Percentiles rank a stretch among this genome's conserved stretches.
Conservation (phyloP, 2,888 invertebrate species). For the Augochlorella aurata region DNA sequence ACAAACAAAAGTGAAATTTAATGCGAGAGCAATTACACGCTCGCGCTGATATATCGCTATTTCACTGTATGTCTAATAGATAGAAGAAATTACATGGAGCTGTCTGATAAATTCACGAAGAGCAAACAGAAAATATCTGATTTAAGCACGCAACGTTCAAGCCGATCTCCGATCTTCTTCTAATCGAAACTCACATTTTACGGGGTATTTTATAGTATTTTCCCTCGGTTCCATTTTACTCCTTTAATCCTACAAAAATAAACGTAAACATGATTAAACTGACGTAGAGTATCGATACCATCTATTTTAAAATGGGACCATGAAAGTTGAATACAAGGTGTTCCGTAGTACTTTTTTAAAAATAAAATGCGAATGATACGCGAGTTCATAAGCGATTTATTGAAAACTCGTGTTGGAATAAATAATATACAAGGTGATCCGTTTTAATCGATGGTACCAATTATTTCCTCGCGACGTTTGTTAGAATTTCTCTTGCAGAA, state of each 20-base stretch:
- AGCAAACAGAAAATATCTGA: neutral
- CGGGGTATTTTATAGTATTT: neutral
- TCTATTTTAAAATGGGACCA: neutral
- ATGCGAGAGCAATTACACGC: neutral
- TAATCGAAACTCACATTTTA: neutral
- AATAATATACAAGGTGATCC: neutral
- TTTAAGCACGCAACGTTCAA: neutral
- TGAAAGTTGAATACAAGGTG: neutral
- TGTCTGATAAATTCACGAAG: neutral
- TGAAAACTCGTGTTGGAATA: neutral
- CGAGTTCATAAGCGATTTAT: neutral
- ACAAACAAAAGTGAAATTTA: slow-evolving; percentile 15
- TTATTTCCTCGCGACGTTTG: too few species aligned
- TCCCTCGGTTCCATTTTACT: neutral
- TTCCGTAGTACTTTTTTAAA: neutral
- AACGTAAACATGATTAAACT: neutral
- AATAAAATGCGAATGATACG: neutral
- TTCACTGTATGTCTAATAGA: neutral
- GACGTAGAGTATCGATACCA: neutral
- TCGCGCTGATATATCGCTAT: neutral
- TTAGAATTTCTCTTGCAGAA: too few species aligned
- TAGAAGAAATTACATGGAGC: neutral
- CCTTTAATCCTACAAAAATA: neutral
- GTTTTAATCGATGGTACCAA: too few species aligned
- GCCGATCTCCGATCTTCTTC: neutral